phyloP scores from a whole-genome alignment of 2,888 invertebrate species.

The Calameuta filiformis region DNA sequence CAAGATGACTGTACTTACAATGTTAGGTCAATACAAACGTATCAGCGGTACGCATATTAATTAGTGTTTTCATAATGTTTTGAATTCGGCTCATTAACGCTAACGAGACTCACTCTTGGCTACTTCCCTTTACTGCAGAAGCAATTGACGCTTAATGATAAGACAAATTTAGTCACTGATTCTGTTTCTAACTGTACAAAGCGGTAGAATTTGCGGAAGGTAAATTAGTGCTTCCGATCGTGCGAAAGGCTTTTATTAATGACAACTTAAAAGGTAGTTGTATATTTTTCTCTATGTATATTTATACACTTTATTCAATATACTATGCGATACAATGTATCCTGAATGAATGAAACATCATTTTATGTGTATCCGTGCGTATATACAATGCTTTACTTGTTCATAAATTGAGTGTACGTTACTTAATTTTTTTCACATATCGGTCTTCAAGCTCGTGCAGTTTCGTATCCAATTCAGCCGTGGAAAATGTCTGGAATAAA shows the following conservation, averaged over 20 bases:
- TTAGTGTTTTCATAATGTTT: slow-evolving; percentile 11
- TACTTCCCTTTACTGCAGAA: background rate
- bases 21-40: slow-evolving; percentile 46
- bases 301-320: background rate
- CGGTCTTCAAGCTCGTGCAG: slow-evolving; percentile 52
- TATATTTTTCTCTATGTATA: background rate
- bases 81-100: slow-evolving; percentile 10
- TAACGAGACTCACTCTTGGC: background rate
- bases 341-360: background rate
- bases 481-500: slow-evolving; percentile 53
- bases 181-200: background rate
- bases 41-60: slow-evolving; percentile 18
- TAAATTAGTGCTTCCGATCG: slow-evolving; percentile 3
- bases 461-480: slow-evolving; percentile 53
- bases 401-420: slow-evolving; percentile 1
- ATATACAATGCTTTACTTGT: background rate
- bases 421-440: slow-evolving; percentile 49
- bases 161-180: background rate
- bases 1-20: slow-evolving; percentile 33
- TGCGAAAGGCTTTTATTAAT: background rate
- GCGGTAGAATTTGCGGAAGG: background rate
- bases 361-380: background rate
- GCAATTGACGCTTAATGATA: background rate
- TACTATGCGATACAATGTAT: background rate
- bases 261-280: background rate